Base-by-base conservation (phyloP, 1,140 invertebrate genomes). In the Goniozus legneri region DNA sequence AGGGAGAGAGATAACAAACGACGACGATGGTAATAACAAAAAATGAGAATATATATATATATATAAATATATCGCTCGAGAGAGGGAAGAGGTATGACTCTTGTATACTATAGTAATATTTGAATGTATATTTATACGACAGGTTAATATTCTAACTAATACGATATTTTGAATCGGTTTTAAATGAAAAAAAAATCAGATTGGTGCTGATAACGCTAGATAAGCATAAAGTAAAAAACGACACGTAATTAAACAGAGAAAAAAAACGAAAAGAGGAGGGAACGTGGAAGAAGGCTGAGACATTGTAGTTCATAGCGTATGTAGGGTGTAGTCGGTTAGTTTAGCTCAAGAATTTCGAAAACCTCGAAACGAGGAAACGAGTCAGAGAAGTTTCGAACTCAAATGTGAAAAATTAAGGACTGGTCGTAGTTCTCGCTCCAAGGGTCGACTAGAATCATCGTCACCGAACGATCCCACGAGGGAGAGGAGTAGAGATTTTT, bases 21-120 rank as follows among this genome's bases (percentile, higher is more conserved):
- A 22, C 22, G 20, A 18, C 1, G 20, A 13, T 16, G 33, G 47
- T n/a, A 33, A 24, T 27, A 44, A 31, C 30, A 22, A 16, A 44
- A 30, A 46, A 44, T 16, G 21, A 47, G 24, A 38, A n/a, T n/a
- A n/a, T n/a, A n/a, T n/a, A n/a, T n/a, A n/a, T n/a, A n/a, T n/a
- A n/a, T n/a, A n/a, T 4, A 27, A 27, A 27, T 4, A 55, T 52
- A 47, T 44, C 53, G 52, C 54, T 45, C 46, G 36, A 54, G 54
- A n/a, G n/a, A n/a, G 31, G 47, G 55, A 41, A 43, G 52, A 52
- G 57, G 58, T 61, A 67, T 60, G 54, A 69, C 61, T 69, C 67
- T 71, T 71, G 70, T 73, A 74, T 74, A 73, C 67, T 69, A 71
- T 74, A 69, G 68, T 64, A 65, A 72, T 73, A 74, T 73, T 75